A percentile compares a stretch with the other conserved stretches of the same genome.
Conservation (phyloP, 2,797 vertebrate genomes). For the Phataginus tricuspis region DNA sequence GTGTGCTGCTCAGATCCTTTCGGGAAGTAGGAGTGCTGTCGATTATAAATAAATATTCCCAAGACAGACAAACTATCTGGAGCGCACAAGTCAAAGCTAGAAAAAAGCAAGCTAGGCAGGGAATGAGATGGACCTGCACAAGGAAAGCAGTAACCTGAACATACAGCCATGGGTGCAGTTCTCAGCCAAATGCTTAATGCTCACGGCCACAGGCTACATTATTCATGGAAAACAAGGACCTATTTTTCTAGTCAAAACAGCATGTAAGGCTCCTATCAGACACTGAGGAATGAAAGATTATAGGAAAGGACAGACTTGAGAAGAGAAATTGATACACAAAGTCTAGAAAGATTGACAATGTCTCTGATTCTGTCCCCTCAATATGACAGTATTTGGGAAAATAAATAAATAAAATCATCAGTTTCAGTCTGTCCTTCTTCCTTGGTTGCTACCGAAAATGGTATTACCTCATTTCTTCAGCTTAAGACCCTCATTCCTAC, state of each 20-base stretch:
- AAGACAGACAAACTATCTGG: background rate
- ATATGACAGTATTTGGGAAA: background rate
- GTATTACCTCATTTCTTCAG: background rate
- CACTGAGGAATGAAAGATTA: background rate
- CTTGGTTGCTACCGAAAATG: background rate
- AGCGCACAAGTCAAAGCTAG: background rate
- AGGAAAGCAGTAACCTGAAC: background rate
- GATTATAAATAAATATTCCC: constrained; percentile 19
- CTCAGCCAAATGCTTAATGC: background rate
- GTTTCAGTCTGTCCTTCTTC: background rate
- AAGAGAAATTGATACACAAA: background rate
- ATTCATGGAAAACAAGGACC: background rate
- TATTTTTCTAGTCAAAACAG: background rate
- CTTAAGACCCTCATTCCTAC: background rate
- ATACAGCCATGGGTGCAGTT: background rate
- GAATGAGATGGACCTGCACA: background rate
- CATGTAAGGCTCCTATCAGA: background rate
- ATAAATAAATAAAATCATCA: too few species aligned
- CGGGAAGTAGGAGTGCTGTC: background rate
- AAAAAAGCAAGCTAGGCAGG: background rate
- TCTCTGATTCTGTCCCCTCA: background rate
- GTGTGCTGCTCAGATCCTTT: background rate
- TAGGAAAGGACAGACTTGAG: background rate
- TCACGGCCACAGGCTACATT: background rate
- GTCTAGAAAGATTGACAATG: background rate